Evolutionary conservation across 2,113 vertebrate species (phyloP).

Genomic region (Semicossyphus pulcher): DNA sequence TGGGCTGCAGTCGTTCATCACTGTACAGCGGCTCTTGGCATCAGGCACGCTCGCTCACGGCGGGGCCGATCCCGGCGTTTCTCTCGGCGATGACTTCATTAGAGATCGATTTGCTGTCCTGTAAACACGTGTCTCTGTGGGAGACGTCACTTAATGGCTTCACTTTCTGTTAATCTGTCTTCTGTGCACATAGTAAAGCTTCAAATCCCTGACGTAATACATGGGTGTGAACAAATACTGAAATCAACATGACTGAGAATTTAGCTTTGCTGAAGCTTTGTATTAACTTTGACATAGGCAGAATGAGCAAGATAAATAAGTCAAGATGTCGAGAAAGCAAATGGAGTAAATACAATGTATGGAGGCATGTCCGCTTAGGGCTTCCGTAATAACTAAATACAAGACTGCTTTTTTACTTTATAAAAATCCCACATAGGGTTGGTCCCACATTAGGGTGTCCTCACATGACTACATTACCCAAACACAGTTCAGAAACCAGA

Average conservation of each 20-base stretch:
- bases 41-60: conserved; percentile 45
- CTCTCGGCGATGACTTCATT: conserved; percentile 74
- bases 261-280: conserved; percentile 28
- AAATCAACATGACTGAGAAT: conserved; percentile 21
- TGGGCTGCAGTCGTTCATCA: conserved; percentile 78
- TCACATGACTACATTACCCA: background rate
- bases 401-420: too few relatives aligned
- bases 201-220: conserved; percentile 43
- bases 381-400: too few relatives aligned
- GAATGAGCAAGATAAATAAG: too few relatives aligned
- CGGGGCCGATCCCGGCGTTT: conserved; percentile 71
- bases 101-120: conserved; percentile 65
- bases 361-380: too few relatives aligned
- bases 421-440: too few relatives aligned
- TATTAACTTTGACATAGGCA: conserved; percentile 32
- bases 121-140: conserved; percentile 71
- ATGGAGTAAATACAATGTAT: too few relatives aligned
- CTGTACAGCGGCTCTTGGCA: conserved; percentile 73
- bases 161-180: conserved; percentile 62
- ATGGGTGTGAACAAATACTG: conserved; percentile 11
- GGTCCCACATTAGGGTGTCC: too few relatives aligned
- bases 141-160: conserved; percentile 69
- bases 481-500: conserved; percentile 29
- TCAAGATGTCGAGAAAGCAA: too few relatives aligned
- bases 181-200: conserved; percentile 44